Percentiles rank a stretch among this genome's conserved stretches.
Conservation (phyloP, 2,797 vertebrate genomes). For the Melanotaenia trifasciata region DNA sequence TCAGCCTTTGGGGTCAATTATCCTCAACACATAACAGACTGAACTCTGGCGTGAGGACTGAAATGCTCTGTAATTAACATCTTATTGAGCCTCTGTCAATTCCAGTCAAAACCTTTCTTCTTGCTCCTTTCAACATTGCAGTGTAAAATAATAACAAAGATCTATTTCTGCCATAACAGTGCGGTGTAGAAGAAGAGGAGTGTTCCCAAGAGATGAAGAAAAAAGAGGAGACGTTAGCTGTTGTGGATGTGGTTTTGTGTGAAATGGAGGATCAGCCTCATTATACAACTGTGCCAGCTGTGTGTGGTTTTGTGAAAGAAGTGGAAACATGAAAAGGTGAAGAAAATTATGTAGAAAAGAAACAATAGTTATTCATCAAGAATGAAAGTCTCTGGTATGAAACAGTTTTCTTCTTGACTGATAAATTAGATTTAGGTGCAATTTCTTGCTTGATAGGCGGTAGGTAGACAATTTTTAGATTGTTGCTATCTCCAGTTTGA, state of each 20-base stretch:
- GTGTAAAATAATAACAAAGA: not conserved
- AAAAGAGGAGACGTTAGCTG: not conserved
- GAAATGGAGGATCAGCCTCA: not conserved
- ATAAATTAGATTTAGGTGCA: not conserved
- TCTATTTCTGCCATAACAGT: not conserved
- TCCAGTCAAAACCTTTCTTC: constrained; percentile 26
- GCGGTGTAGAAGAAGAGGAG: not conserved
- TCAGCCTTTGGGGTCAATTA: constrained; percentile 51
- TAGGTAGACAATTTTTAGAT: not conserved
- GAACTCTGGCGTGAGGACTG: constrained; percentile 3
- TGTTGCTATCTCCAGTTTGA: not conserved
- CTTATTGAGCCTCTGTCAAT: constrained; percentile 42
- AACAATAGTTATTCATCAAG: not conserved
- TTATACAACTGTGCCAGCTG: not conserved
- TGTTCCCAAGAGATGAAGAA: not conserved
- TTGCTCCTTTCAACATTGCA: too few species aligned
- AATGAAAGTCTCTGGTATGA: too few species aligned
- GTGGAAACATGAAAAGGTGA: not conserved
- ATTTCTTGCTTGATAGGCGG: not conserved
- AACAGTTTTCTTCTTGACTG: too few species aligned
- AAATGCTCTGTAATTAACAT: constrained; percentile 41
- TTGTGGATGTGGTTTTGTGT: not conserved
- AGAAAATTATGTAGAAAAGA: not conserved
- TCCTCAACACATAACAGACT: constrained; percentile 29
- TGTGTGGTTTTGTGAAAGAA: not conserved